phyloP scores from a whole-genome alignment of 2,888 invertebrate genomes.

The Brachyptera putata region DNA sequence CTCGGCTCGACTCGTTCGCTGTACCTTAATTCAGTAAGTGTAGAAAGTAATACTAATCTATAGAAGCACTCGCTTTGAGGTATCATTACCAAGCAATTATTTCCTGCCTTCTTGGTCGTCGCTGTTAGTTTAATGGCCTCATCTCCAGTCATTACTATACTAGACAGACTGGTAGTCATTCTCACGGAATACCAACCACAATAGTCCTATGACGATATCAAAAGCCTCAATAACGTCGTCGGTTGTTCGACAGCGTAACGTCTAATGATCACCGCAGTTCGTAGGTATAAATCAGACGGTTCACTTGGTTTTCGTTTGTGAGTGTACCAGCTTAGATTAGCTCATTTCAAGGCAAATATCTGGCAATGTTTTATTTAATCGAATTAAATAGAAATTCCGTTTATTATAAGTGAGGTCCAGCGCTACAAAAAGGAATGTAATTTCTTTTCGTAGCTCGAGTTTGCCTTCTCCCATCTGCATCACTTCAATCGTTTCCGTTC shows the following conservation, averaged over 20 bases:
- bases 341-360: constrained; percentile 20
- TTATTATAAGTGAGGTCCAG: constrained; percentile 29
- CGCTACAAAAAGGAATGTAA: constrained; percentile 13
- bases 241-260: no score
- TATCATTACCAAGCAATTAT: not conserved
- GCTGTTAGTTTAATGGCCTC: no score
- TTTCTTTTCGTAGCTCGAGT: constrained; percentile 3
- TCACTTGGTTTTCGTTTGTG: not conserved
- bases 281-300: no score
- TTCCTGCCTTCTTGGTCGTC: no score
- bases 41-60: constrained; percentile 1
- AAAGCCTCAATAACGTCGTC: no score
- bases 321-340: constrained; percentile 12
- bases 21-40: constrained; percentile 2
- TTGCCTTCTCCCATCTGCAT: constrained; percentile 19
- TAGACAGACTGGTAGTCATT: no score
- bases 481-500: constrained; percentile 12
- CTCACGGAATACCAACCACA: no score
- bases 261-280: no score
- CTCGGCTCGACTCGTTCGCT: not conserved
- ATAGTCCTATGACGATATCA: no score
- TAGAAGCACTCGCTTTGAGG: constrained; percentile 2
- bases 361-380: constrained; percentile 29
- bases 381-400: constrained; percentile 33
- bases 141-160: no score